Conservation (phyloP, 2,113 vertebrate genomes). For the Cepphus grylle region DNA sequence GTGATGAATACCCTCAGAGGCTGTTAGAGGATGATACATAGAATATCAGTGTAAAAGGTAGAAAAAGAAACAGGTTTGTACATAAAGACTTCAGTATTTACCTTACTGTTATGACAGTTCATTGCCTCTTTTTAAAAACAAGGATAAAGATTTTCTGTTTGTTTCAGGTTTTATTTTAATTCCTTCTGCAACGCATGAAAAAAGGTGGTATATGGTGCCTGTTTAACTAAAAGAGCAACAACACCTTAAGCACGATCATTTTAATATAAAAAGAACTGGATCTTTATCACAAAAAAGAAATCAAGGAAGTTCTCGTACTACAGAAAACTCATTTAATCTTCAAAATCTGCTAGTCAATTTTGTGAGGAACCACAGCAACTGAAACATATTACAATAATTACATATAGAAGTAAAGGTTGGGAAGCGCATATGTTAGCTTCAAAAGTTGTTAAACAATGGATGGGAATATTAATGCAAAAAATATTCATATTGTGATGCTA, state of each 20-base stretch:
- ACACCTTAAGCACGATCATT: not conserved
- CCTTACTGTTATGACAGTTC: not conserved
- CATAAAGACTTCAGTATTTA: not conserved
- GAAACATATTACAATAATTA: not conserved
- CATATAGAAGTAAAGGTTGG: not conserved
- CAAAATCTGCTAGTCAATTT: not conserved
- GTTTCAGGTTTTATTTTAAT: not conserved
- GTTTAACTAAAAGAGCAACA: not conserved
- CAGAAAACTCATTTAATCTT: not conserved
- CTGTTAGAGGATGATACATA: not conserved
- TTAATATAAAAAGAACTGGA: constrained; percentile 15
- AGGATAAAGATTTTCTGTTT: not conserved
- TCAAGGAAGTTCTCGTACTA: not conserved
- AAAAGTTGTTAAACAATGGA: not conserved
- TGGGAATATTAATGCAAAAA: not conserved
- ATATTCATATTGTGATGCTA: not conserved
- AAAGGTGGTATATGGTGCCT: not conserved
- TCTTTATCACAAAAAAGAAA: not conserved
- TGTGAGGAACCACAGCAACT: not conserved
- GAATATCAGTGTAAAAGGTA: not conserved
- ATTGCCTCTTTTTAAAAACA: not conserved
- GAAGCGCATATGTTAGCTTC: not conserved
- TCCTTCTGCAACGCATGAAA: not conserved
- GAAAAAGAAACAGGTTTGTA: not conserved
- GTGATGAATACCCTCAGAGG: not conserved